Percentiles rank a stretch among this genome's conserved stretches.
Evolutionary conservation across 2,797 vertebrate species (phyloP).

Genomic region (Pelochelys cantorii): DNA sequence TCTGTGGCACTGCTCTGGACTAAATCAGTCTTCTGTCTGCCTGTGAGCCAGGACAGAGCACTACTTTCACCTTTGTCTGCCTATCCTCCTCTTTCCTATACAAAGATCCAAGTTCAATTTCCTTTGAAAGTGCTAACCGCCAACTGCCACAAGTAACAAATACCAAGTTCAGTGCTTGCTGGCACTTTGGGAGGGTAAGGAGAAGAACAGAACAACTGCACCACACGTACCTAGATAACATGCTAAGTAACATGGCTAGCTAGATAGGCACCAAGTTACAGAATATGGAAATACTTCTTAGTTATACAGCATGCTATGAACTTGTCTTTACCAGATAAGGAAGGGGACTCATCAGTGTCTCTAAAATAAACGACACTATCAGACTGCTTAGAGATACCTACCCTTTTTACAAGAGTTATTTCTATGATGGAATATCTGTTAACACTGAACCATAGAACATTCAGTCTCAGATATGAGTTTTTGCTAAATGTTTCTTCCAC

Average conservation of each 20-base stretch:
- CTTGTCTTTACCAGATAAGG: background rate
- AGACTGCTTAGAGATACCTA: background rate
- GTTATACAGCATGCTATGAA: background rate
- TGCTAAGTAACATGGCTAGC: background rate
- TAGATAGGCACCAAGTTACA: background rate
- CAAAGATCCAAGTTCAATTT: background rate
- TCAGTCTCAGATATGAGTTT: slow-evolving; percentile 31
- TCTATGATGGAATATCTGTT: background rate
- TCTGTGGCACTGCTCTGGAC: background rate
- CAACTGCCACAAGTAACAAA: background rate
- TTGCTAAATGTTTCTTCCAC: slow-evolving; percentile 38
- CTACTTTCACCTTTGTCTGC: background rate
- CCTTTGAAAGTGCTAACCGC: background rate
- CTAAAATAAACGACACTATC: background rate
- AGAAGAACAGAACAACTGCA: background rate
- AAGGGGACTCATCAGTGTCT: background rate
- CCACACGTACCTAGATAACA: background rate
- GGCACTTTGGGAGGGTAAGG: background rate
- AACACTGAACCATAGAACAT: background rate
- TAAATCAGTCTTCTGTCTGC: background rate
- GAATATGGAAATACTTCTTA: background rate
- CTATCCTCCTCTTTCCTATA: background rate
- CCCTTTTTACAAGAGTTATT: background rate
- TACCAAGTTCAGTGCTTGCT: background rate
- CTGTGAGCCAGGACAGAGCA: background rate